These are phyloP conservation scores for Sebastes goodei DNA, from an alignment of 2,797 vertebrate genomes.

Conservation along the genomic window DNA sequence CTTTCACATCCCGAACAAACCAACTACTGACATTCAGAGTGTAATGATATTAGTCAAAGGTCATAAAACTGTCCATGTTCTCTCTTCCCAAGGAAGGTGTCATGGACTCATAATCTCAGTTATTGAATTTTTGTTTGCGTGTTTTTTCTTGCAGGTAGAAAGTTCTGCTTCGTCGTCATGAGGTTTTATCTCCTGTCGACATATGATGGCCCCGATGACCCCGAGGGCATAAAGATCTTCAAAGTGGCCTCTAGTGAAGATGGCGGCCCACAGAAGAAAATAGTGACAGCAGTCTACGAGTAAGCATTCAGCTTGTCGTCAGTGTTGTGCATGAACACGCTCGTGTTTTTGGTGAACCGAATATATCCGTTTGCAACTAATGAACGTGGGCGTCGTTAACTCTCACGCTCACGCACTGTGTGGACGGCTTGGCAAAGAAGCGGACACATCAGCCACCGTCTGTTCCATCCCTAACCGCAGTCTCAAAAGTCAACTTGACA, in stretches of 20 bases:
- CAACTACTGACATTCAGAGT: too few species aligned
- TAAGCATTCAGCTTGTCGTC: constrained; percentile 29
- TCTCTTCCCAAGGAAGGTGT: not conserved
- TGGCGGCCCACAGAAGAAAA: constrained; percentile 46
- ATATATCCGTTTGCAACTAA: too few species aligned
- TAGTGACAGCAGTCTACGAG: constrained; percentile 75
- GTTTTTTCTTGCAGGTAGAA: constrained; percentile 47
- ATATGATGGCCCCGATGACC: constrained; percentile 67
- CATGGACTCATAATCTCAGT: not conserved
- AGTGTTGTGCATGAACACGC: too few species aligned
- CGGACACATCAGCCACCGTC: too few species aligned
- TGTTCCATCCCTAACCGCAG: fast-evolving
- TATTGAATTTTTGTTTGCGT: not conserved
- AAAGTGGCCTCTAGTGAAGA: constrained; percentile 45
- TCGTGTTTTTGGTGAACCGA: too few species aligned
- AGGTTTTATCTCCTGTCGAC: constrained; percentile 72
- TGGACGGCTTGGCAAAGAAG: too few species aligned
- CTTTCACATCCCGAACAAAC: not conserved
- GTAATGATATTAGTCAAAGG: not conserved
- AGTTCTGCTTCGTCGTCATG: constrained; percentile 62
- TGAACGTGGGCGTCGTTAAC: too few species aligned
- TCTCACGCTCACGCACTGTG: too few species aligned
- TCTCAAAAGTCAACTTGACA: too few species aligned
- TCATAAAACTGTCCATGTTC: not conserved
- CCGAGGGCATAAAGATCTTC: constrained; percentile 64